Conservation (phyloP, 2,888 invertebrate species). For the Monochamus alternatus region DNA sequence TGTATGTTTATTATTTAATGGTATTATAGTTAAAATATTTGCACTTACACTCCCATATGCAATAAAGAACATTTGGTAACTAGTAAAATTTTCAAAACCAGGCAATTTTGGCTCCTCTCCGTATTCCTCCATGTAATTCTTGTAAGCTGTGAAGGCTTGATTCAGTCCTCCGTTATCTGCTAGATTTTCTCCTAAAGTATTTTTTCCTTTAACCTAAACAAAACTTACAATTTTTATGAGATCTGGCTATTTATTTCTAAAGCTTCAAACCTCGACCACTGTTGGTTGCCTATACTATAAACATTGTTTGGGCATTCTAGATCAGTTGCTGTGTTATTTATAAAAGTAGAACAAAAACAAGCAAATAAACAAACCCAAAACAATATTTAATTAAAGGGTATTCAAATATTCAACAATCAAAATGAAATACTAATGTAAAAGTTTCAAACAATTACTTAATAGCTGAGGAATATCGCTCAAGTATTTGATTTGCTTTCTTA, state of each 20-base stretch:
- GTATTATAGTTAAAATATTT: not conserved
- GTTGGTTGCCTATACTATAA: constrained; percentile 9
- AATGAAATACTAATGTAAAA: not conserved
- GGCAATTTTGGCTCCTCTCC: constrained; percentile 80
- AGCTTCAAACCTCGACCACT: not conserved
- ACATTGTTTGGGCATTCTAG: too few relatives aligned
- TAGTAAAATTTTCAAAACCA: constrained; percentile 80
- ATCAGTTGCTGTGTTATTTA: too few relatives aligned
- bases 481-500: too few relatives aligned
- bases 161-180: constrained; percentile 88
- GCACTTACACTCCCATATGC: constrained; percentile 85
- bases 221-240: not conserved
- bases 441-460: not conserved
- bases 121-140: constrained; percentile 73
- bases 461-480: too few relatives aligned
- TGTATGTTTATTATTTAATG: too few relatives aligned
- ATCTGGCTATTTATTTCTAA: not conserved
- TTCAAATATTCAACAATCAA: not conserved
- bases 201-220: constrained; percentile 81
- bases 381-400: too few relatives aligned
- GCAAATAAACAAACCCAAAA: too few relatives aligned
- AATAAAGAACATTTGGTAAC: constrained; percentile 86
- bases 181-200: constrained; percentile 86
- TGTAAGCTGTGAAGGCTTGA: constrained; percentile 82
- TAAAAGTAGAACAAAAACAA: too few relatives aligned